Conservation (phyloP, 2,888 invertebrate genomes). For the Heliconius ismenius region DNA sequence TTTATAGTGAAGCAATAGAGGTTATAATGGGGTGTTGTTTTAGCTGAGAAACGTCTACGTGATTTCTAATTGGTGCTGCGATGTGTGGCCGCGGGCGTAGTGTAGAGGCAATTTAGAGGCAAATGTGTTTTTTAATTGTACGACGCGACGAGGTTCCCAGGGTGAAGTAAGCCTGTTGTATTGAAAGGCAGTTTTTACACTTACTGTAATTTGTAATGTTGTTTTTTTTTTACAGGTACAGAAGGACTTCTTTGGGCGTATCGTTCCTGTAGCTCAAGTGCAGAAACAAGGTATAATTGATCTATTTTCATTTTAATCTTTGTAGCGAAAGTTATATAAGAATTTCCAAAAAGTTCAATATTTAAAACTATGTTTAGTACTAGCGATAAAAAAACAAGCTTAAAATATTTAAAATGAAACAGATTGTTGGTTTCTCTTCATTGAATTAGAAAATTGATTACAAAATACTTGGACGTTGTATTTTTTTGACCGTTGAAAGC, state of each 20-base stretch:
- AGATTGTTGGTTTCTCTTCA: too few relatives aligned
- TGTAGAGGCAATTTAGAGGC: constrained; percentile 44
- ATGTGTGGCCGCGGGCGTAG: constrained; percentile 43
- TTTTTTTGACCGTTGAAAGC: too few relatives aligned
- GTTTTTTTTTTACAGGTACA: constrained; percentile 74
- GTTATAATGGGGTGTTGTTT: constrained; percentile 23
- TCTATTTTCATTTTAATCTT: neutral
- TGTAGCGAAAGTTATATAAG: neutral
- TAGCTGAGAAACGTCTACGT: constrained; percentile 26
- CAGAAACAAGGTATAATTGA: constrained; percentile 60
- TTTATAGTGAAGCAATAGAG: constrained; percentile 20
- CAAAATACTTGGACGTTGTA: too few relatives aligned
- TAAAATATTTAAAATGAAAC: neutral
- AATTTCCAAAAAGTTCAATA: neutral
- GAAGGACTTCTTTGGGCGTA: constrained; percentile 84
- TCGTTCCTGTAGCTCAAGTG: constrained; percentile 70
- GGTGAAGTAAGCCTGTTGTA: constrained; percentile 41
- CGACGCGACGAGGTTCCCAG: constrained; percentile 38
- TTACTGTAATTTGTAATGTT: neutral
- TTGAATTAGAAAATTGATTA: too few relatives aligned
- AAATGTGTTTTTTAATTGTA: constrained; percentile 48
- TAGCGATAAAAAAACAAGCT: neutral
- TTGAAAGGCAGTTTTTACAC: constrained; percentile 29
- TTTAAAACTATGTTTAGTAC: neutral
- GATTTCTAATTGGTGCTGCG: constrained; percentile 43